Base-by-base conservation (phyloP, 2,888 invertebrate genomes). In the Caenorhabditis sulstoni region DNA sequence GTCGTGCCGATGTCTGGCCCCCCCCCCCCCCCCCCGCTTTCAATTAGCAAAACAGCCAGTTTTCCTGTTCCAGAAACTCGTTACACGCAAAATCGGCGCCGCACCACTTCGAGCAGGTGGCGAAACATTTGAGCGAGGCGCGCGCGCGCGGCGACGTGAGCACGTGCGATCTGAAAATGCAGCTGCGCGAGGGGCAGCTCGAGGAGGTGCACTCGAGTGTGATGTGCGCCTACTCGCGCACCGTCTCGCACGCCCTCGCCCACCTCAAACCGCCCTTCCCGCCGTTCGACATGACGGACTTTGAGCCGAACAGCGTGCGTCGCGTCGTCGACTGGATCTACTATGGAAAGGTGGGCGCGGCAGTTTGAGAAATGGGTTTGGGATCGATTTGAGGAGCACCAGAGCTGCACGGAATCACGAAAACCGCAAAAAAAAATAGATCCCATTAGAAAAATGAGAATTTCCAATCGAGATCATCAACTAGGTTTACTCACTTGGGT, bases 251-350 rank as follows among this genome's bases (percentile, higher is more conserved):
- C 58, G 3, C 35, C n/a, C 20, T 71, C 16, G 61, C 59, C 4
- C 29, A 29, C 29, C 29, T 29, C 29, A 23, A 57, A 35, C 11
- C 55, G 45, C 79, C 79, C 0, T 79, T 68, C 39, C 50, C 18
- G 7, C 64, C 74, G 8, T 18, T 68, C 50, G 41, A 74, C 39
- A 52, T 79, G 74, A 58, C 9, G 1, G 35, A 44, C 3, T 79
- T 79, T 22, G 65, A 74, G 16, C 37, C 50, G 22, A 20, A 12
- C 5, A 74, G 74, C 49, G 73, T 74, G n/a, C 47, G 35, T 18
- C 14, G 53, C 18, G 67, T 74, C 35, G 20, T 79, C 22, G 74
- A 79, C 64, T 79, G 79, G 79, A 79, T 79, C 74, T 79, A 79
- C 49, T 59, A 67, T 45, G 79, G 79, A 53, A 57, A 66, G 22